Conservation (phyloP, 2,888 invertebrate genomes). For the Pristionchus fissidentatus region DNA sequence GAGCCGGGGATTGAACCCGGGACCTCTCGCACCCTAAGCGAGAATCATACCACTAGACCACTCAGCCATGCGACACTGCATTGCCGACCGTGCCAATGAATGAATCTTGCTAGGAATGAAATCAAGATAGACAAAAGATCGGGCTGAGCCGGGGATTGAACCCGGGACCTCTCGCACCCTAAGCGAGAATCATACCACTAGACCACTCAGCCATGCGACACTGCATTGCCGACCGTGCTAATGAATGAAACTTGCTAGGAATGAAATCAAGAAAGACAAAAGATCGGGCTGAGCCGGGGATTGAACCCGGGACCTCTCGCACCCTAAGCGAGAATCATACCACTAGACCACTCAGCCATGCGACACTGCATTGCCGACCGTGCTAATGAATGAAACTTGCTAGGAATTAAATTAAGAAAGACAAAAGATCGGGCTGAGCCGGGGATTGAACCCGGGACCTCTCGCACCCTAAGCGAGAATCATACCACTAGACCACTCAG, state of each 20-base stretch:
- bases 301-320: conserved; percentile 76
- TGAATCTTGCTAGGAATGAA: too few species aligned
- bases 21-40: conserved; percentile 76
- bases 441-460: conserved; percentile 75
- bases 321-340: conserved; percentile 76
- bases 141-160: conserved; percentile 71
- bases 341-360: conserved; percentile 74
- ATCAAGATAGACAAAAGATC: too few species aligned
- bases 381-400: too few species aligned
- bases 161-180: conserved; percentile 76
- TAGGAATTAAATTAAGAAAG: too few species aligned
- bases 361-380: too few species aligned
- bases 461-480: conserved; percentile 76
- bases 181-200: conserved; percentile 76
- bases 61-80: too few species aligned
- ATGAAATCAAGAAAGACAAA: too few species aligned
- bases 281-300: conserved; percentile 70
- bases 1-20: conserved; percentile 74
- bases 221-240: too few species aligned
- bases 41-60: conserved; percentile 77
- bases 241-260: too few species aligned
- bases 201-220: too few species aligned
- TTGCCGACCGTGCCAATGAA: too few species aligned
- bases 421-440: conserved; percentile 58
- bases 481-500: conserved; percentile 76